Evolutionary conservation across 2,888 invertebrate species (phyloP), one percentile per base, ranked within the genome.

Genomic region (Nomada ferruginata): DNA sequence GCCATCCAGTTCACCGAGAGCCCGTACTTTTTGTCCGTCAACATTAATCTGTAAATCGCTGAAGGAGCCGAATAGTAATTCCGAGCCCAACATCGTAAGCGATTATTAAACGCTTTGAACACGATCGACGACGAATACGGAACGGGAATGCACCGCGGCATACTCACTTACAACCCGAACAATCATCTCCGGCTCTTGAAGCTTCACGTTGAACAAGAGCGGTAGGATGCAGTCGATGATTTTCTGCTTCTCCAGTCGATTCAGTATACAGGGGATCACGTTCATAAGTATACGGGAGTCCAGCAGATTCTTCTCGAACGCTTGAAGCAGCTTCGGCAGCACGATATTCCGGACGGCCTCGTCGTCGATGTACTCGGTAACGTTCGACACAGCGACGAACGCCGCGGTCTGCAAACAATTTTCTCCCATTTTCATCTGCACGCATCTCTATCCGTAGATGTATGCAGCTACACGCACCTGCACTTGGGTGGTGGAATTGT

Each of bases 101-200:
- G 23, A 61, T 57, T 50, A 63, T 47, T 15, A 47, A 47, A 47
- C 11, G 11, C 47, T 47, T 47, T 47, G 47, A 47, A 47, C 47
- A 47, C 47, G 13, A 29, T 7, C 29, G 11, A 15, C 44, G 44
- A n/a, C 18, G 18, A 65, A 18, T 10, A 26, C 20, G 15, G 36
- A 69, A 44, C 0, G 42, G 7, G 11, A 36, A n/a, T 15, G 15
- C 15, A 3, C 47, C 15, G 15, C 47, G 47, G 13, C 20, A n/a
- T 94, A 98, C 98, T 97, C 96, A 99, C 99, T 97, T 94, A 98
- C 98, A 93, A 98, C 97, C 93, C 98, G 96, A 93, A 97, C 95
- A 86, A 98, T 96, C 89, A 98, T 97, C 92, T 98, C 97, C 11
- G 98, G 97, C 93, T 99, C 98, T 85, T 96, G 96, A 66, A 98